These are phyloP conservation scores for Eudasyphora cyanicolor DNA, from an alignment of 2,888 invertebrate genomes.

Conservation along the genomic window DNA sequence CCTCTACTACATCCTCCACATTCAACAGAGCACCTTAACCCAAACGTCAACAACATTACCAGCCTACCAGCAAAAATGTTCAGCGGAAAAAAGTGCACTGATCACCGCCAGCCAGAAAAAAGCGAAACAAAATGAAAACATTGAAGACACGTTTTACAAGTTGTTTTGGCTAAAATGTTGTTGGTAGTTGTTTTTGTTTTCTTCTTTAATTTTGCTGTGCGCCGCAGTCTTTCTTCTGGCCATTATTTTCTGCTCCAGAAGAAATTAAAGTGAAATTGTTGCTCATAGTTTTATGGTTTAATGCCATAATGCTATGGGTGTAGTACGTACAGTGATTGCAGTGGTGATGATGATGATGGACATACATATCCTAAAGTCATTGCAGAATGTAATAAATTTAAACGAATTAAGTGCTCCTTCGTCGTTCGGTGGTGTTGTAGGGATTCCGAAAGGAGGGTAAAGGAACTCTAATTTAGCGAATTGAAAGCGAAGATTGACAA, in stretches of 20 bases:
- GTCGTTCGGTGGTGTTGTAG: neutral
- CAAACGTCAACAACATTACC: neutral
- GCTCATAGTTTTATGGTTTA: slow-evolving; percentile 24
- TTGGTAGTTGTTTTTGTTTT: neutral
- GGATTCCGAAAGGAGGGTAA: neutral
- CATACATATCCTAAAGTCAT: neutral
- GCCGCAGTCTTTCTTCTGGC: neutral
- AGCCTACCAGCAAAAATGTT: neutral
- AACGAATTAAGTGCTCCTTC: neutral
- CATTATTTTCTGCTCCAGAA: slow-evolving; percentile 26
- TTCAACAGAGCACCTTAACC: slow-evolving; percentile 11
- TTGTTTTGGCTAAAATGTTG: slow-evolving; percentile 44
- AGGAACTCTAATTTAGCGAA: too few relatives aligned
- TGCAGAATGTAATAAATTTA: neutral
- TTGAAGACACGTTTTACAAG: slow-evolving; percentile 54
- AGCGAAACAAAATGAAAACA: neutral
- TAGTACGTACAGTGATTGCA: neutral
- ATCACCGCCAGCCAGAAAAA: neutral
- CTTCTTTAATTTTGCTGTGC: neutral
- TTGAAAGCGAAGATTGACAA: too few relatives aligned
- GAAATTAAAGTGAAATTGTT: slow-evolving; percentile 27
- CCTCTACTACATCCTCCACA: neutral
- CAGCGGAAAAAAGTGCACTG: slow-evolving; percentile 30
- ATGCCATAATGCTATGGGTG: slow-evolving; percentile 13
- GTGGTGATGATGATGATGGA: neutral